Base-by-base conservation (phyloP, 2,113 vertebrate genomes). In the Rana temporaria region DNA sequence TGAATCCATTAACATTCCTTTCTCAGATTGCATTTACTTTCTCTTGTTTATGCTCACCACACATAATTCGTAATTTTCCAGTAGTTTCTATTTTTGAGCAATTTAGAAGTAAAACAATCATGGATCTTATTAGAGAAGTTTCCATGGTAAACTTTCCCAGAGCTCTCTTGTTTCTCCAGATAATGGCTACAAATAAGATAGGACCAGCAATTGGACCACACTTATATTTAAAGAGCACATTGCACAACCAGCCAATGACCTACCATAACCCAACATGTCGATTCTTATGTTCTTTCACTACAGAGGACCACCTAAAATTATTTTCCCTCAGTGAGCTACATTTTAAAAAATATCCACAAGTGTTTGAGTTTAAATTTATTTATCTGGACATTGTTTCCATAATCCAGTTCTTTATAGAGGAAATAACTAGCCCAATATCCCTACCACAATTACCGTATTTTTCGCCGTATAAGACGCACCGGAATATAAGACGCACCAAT, bases 41-140 rank as follows among this genome's bases (percentile, higher is more conserved):
- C 81, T 52, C 80, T 82, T 74, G 70, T 74, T 74, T 73, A 76
- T 60, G 81, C 62, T 68, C 64, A 38, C 81, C 63, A 68, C 71
- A 83, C 65, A 68, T 66, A 74, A 81, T 74, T 82, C 66, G 42
- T 26, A 60, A 83, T 76, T 83, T 83, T 83, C 81, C 81, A 83
- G 62, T 83, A 66, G 70, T 83, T 67, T 75, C 81, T 82, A 82
- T 82, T 82, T 82, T 65, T 82, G 64, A 74, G 60, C 70, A 57
- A 59, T 34, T 73, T 65, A 57, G 62, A 55, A 66, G 15, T 72
- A 56, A 82, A 82, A 82, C 69, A 71, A 81, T 81, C 71, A 59
- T 62, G 67, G 79, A 53, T 24, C 57, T 20, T 81, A 81, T 62
- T 72, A 81, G 53, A 53, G 19, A 81, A 81, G 67, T 72, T 71